Evolutionary conservation across 2,888 invertebrate species (phyloP).

Genomic region (Mimachlamys varia): DNA sequence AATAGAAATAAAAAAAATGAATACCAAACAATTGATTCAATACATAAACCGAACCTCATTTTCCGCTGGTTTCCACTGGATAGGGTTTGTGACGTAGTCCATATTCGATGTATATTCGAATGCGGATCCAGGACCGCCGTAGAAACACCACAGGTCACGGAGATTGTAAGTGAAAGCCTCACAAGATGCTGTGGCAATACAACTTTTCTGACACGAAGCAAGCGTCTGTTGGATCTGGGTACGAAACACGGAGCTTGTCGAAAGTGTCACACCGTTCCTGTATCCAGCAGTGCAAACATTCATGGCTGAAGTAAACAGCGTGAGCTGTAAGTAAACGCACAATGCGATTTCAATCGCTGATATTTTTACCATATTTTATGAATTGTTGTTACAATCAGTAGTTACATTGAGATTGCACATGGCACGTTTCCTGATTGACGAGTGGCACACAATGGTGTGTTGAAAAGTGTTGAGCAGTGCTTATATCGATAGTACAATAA

Average conservation of each 20-base stretch:
- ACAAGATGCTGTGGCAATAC: not conserved
- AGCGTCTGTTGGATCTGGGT: not conserved
- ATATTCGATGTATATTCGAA: not conserved
- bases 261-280: not conserved
- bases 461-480: too few relatives aligned
- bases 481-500: too few relatives aligned
- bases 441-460: too few relatives aligned
- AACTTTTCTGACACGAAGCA: not conserved
- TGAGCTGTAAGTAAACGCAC: not conserved
- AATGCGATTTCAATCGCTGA: not conserved
- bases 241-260: not conserved
- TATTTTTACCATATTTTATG: not conserved
- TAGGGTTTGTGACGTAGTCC: not conserved
- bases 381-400: too few relatives aligned
- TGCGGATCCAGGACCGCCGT: not conserved
- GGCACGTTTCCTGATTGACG: too few relatives aligned
- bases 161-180: slow-evolving; percentile 12
- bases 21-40: too few relatives aligned
- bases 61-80: not conserved
- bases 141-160: not conserved
- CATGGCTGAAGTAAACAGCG: not conserved
- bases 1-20: not conserved
- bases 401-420: too few relatives aligned
- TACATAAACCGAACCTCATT: not conserved
- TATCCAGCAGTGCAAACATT: not conserved